These are phyloP conservation scores for Cricetomys ansorgei DNA, from an alignment of 2,113 vertebrate species.

Conservation along the genomic window DNA sequence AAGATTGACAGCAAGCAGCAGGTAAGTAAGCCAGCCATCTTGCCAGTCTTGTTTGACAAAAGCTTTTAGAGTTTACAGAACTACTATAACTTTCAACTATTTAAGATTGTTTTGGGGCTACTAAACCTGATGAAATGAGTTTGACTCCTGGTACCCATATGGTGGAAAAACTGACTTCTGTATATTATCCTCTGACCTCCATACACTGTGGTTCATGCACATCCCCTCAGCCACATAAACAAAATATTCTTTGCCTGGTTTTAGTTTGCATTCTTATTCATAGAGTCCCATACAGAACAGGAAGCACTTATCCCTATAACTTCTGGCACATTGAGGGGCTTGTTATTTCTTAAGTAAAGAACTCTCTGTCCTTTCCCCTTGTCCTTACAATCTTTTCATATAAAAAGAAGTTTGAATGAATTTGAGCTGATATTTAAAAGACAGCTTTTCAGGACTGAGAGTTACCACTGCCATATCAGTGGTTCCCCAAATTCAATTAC, in stretches of 20 bases:
- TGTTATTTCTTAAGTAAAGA: conserved; percentile 46
- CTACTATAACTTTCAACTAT: conserved; percentile 1
- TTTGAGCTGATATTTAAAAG: background rate
- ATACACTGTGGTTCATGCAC: background rate
- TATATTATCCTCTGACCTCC: background rate
- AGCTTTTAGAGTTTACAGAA: conserved; percentile 39
- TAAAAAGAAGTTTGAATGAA: conserved; percentile 51
- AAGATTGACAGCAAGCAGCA: background rate
- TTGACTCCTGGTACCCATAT: background rate
- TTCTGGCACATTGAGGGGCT: background rate
- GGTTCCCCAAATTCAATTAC: conserved; percentile 16
- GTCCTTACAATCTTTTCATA: conserved; percentile 29
- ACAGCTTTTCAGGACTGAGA: conserved; percentile 25
- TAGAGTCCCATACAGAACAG: background rate
- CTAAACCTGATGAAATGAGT: background rate
- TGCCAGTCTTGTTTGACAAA: background rate
- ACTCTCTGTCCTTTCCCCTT: background rate
- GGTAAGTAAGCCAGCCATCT: background rate
- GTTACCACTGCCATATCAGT: background rate
- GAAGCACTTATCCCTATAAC: background rate
- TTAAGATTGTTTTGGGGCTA: background rate
- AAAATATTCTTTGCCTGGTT: background rate
- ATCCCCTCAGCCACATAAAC: background rate
- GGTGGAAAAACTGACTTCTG: background rate
- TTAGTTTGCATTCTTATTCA: conserved; percentile 24